Percentiles rank a stretch among this genome's conserved stretches.
Evolutionary conservation across 2,113 vertebrate species (phyloP).

Genomic region (Gnathonemus longibarbis): DNA sequence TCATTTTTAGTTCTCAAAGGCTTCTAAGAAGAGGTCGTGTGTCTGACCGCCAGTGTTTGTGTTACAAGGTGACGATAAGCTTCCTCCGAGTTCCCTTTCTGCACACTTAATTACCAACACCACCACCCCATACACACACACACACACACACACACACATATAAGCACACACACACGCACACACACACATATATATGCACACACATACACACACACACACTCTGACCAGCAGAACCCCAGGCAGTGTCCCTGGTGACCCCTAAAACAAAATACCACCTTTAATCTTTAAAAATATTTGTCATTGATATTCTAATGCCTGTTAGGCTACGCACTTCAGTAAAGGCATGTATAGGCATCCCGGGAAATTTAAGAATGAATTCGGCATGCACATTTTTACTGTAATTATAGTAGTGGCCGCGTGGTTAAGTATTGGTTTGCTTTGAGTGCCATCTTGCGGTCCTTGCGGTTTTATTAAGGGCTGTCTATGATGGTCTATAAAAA

Average conservation of each 20-base stretch:
- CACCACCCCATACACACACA: neutral
- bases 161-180: no score
- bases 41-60: neutral
- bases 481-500: neutral
- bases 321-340: neutral
- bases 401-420: neutral
- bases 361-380: neutral
- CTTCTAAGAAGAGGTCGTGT: neutral
- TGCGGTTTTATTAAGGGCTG: neutral
- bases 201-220: neutral
- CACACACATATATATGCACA: no score
- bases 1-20: neutral
- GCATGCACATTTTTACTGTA: neutral
- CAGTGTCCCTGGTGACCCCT: neutral
- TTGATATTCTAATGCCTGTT: neutral
- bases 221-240: neutral
- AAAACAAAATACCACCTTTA: neutral
- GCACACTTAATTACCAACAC: neutral
- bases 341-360: neutral
- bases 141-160: no score
- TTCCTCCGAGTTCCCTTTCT: neutral
- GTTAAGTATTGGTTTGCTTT: neutral
- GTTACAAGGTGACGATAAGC: neutral
- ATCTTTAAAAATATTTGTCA: neutral
- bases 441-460: slow-evolving; percentile 4